Evolutionary conservation across 2,888 invertebrate genomes (phyloP).

Genomic region (Automeris io): DNA sequence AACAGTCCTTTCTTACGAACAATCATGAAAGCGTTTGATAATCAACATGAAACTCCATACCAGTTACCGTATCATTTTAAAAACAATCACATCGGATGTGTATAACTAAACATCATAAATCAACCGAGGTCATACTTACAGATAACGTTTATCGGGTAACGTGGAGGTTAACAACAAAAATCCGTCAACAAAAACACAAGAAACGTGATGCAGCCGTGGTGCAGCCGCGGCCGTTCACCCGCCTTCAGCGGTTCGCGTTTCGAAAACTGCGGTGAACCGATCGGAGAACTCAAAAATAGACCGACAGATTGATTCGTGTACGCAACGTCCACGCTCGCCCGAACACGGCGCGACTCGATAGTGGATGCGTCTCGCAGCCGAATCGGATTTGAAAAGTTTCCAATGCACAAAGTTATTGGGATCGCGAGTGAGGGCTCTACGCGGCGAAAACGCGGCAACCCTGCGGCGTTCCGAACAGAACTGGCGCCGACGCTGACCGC

Average conservation of each 20-base stretch:
- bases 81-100: neutral
- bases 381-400: conserved; percentile 69
- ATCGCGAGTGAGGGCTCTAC: conserved; percentile 60
- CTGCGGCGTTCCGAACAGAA: conserved; percentile 61
- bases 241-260: conserved; percentile 66
- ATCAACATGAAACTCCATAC: neutral
- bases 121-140: conserved; percentile 74
- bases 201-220: conserved; percentile 63
- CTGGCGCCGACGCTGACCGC: conserved; percentile 54
- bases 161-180: conserved; percentile 67
- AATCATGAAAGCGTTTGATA: conserved; percentile 12
- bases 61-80: neutral
- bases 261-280: conserved; percentile 72
- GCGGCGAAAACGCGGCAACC: conserved; percentile 57
- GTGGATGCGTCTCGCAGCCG: conserved; percentile 38
- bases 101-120: conserved; percentile 55
- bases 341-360: conserved; percentile 39
- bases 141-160: conserved; percentile 61
- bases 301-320: conserved; percentile 51
- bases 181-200: conserved; percentile 74
- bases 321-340: conserved; percentile 46
- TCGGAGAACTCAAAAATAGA: conserved; percentile 76
- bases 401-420: conserved; percentile 69
- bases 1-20: conserved; percentile 23
- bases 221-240: conserved; percentile 74